Conservation (phyloP, 2,797 vertebrate species). For the Eulemur coronatus region DNA sequence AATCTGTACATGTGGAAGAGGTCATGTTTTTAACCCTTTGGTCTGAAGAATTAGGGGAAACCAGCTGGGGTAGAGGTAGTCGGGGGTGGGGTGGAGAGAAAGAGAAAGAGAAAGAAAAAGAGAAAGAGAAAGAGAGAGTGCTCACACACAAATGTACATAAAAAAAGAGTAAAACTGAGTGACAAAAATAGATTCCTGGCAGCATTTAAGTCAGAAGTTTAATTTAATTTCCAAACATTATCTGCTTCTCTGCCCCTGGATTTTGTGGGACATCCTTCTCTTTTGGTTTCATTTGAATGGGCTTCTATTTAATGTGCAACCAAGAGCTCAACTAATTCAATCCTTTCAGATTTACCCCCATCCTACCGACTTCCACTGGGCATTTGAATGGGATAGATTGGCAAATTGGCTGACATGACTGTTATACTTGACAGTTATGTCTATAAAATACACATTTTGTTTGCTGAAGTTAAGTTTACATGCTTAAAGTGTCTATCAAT, state of each 20-base stretch:
- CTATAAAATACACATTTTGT: neutral
- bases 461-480: neutral
- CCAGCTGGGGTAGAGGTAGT: rapidly evolving
- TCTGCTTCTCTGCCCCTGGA: neutral
- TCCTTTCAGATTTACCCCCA: neutral
- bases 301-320: neutral
- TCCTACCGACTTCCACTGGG: neutral
- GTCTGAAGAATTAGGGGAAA: neutral
- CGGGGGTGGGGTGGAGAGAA: no score
- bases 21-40: neutral
- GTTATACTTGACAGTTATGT: neutral
- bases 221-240: neutral
- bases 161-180: neutral
- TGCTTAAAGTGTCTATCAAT: neutral
- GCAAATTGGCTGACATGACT: neutral
- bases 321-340: neutral
- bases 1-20: neutral
- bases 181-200: neutral
- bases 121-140: no score
- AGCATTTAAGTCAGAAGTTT: neutral
- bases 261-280: neutral
- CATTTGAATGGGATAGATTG: neutral
- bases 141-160: neutral
- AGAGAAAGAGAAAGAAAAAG: no score
- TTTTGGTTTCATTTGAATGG: neutral